Base-by-base conservation (phyloP, 1,140 invertebrate species). In the Gryon sp. region DNA sequence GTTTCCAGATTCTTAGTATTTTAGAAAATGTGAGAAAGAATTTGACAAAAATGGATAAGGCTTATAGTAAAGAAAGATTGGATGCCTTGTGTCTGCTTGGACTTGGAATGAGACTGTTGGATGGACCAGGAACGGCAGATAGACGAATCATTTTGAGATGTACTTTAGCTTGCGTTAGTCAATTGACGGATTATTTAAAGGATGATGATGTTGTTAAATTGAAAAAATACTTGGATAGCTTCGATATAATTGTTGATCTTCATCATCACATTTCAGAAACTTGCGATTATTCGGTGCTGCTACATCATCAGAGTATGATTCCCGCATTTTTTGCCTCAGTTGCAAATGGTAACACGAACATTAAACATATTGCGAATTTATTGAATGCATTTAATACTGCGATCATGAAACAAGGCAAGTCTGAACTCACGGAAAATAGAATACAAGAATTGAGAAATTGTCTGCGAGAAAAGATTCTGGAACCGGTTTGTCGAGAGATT, bases 401-500 rank as follows among this genome's bases (percentile, higher is more conserved):
- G 0, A 57, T 88, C 1, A 28, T 52, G 0, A 75, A 82, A 12
- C 82, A 85, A 30, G 77, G 79, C 16, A 46, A 62, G 4, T 76
- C 69, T 0, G 79, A 86, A 15, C 20, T 84, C 1, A 82, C 48
- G 0, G 41, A 80, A 1, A 48, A 45, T 11, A 83, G 72, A n/a
- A 75, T 86, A 4, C 28, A 24, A 0, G 83, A 86, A 5, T 24
- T 86, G 7, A 82, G 57, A 12, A 79, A 80, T 16, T 79, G 79
- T 18, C 45, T 88, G 1, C 75, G 83, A 1, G 92, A 91, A 72
- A 89, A 90, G 43, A 83, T 97, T 36, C 84, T 96, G 15, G 91
- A 94, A 75, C 94, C 93, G 18, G 87, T 97, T 12, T 96, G 95
- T 38, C 92, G 93, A 65, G 92, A 95, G 76, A 93, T 99, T 70